A percentile compares a stretch with the other conserved stretches of the same genome.
These are phyloP conservation scores for Camponotus fellah DNA, from an alignment of 2,888 invertebrate genomes.

Conservation along the genomic window DNA sequence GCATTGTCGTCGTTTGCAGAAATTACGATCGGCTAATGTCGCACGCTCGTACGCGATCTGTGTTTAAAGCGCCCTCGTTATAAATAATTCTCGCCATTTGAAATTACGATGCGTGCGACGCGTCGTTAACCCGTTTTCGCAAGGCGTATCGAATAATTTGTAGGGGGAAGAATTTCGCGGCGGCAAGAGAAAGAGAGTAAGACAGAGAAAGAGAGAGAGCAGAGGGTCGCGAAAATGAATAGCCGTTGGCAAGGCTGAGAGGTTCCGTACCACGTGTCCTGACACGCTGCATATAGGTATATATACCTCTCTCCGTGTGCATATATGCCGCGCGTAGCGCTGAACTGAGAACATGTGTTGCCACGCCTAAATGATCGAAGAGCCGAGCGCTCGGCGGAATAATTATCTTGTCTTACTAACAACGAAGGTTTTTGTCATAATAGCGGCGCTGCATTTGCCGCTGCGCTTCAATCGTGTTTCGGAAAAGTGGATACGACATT, in stretches of 20 bases:
- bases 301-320: conserved; percentile 40
- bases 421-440: conserved; percentile 68
- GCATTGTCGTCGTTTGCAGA: conserved; percentile 31
- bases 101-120: conserved; percentile 55
- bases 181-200: neutral
- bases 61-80: conserved; percentile 10
- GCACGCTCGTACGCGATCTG: neutral
- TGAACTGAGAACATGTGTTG: conserved; percentile 80
- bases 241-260: conserved; percentile 78
- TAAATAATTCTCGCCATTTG: conserved; percentile 49
- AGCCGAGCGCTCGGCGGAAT: conserved; percentile 71
- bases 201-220: neutral
- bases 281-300: conserved; percentile 81
- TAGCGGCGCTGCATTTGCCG: conserved; percentile 36
- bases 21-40: conserved; percentile 61
- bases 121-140: conserved; percentile 43
- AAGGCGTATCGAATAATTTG: conserved; percentile 71
- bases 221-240: conserved; percentile 75
- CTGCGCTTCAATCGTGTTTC: conserved; percentile 45
- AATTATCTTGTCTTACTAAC: conserved; percentile 76
- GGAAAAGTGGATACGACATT: conserved; percentile 31
- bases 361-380: conserved; percentile 79
- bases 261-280: conserved; percentile 81
- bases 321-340: conserved; percentile 75
- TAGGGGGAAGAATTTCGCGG: conserved; percentile 64